A percentile compares a stretch with the other conserved stretches of the same genome.
Evolutionary conservation across 53 echinoderm and acorn worm genomes (phyloP).

Genomic region (Pentamera pediparva): DNA sequence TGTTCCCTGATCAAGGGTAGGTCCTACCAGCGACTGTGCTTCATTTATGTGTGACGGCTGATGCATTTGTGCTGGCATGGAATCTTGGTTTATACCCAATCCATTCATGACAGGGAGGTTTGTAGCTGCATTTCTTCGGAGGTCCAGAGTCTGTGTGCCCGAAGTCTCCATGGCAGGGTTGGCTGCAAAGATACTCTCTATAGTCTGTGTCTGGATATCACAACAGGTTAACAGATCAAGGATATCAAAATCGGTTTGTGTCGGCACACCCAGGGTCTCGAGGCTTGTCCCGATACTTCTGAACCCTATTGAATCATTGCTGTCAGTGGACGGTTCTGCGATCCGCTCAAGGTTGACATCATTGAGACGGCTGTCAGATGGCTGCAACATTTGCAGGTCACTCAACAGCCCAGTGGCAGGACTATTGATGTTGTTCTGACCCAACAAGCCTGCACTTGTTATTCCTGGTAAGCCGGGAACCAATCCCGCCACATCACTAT

Average conservation of each 20-base stretch:
- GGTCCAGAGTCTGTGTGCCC: slow-evolving; percentile 6
- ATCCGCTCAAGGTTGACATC: too few species aligned
- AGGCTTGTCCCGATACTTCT: slow-evolving; percentile 36
- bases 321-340: slow-evolving; percentile 46
- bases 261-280: slow-evolving; percentile 56
- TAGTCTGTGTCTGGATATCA: slow-evolving; percentile 78
- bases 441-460: too few species aligned
- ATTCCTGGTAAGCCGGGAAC: not conserved
- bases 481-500: not conserved
- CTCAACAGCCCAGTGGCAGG: too few species aligned
- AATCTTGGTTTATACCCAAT: too few species aligned
- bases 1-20: not conserved
- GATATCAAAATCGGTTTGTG: slow-evolving; percentile 71
- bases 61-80: too few species aligned
- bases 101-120: not conserved
- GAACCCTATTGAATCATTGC: slow-evolving; percentile 9
- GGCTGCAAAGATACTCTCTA: slow-evolving; percentile 48
- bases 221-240: slow-evolving; percentile 51
- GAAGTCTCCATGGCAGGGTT: slow-evolving; percentile 31
- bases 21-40: too few species aligned
- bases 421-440: too few species aligned
- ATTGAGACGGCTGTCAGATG: too few species aligned
- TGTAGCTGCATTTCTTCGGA: not conserved
- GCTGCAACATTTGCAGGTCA: too few species aligned
- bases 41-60: too few species aligned